phyloP scores from a whole-genome alignment of 92 coral and sea anemone species.

The Diadumene lineata region DNA sequence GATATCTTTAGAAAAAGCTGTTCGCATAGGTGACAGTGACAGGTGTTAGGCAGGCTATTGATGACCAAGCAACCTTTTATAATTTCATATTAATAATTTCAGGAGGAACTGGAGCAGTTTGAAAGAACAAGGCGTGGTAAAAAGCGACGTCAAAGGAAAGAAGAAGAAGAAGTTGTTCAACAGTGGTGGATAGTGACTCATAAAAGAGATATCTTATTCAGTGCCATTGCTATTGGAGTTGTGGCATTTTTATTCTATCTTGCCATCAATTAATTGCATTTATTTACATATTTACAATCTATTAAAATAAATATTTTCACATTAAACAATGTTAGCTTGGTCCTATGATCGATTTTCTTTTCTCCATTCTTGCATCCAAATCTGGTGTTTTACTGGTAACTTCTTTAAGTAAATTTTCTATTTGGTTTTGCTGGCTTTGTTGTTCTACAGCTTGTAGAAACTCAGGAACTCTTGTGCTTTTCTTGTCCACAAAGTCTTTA shows the following conservation, averaged over 20 bases:
- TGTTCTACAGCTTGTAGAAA: constrained; percentile 77
- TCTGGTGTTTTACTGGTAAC: constrained; percentile 44
- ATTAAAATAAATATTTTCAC: not conserved
- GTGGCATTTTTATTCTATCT: constrained; percentile 72
- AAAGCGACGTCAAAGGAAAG: constrained; percentile 80
- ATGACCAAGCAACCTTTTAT: no score
- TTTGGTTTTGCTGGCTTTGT: constrained; percentile 63
- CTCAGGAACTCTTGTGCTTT: constrained; percentile 90
- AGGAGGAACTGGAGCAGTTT: constrained; percentile 93
- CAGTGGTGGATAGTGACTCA: constrained; percentile 75
- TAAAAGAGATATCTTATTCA: constrained; percentile 48
- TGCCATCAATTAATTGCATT: constrained; percentile 41
- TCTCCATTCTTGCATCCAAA: constrained; percentile 33
- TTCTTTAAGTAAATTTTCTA: constrained; percentile 41
- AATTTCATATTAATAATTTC: no score
- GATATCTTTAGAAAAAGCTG: no score
- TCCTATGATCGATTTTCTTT: constrained; percentile 39
- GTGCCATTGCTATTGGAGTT: constrained; percentile 63
- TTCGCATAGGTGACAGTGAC: no score
- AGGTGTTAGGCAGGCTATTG: no score
- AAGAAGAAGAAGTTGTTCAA: constrained; percentile 67
- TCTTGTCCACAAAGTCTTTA: constrained; percentile 89
- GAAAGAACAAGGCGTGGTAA: constrained; percentile 87
- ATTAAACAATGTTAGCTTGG: constrained; percentile 15
- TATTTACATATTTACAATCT: constrained; percentile 12